A percentile compares a stretch with the other conserved stretches of the same genome.
phyloP scores from a whole-genome alignment of 2,888 invertebrate species.

The Formica aserva region DNA sequence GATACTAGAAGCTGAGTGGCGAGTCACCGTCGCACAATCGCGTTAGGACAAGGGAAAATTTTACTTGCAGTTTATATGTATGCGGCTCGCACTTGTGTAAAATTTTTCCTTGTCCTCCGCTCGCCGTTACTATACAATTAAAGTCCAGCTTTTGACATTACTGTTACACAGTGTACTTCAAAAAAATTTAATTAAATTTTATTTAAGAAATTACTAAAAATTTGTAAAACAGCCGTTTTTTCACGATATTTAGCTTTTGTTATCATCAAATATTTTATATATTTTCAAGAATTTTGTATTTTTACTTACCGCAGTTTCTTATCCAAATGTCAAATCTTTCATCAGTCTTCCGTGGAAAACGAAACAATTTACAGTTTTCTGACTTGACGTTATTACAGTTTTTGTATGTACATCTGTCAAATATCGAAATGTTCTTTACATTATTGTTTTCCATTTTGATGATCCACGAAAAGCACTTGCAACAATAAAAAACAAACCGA shows the following conservation, averaged over 20 bases:
- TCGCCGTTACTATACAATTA: no score
- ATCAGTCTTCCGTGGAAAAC: slow-evolving; percentile 6
- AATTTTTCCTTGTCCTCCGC: no score
- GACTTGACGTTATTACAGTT: no score
- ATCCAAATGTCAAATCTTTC: slow-evolving; percentile 7
- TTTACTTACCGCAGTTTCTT: slow-evolving; percentile 16
- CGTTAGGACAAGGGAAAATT: no score
- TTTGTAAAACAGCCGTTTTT: background rate
- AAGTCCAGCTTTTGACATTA: no score
- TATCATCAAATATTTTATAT: slow-evolving; percentile 9
- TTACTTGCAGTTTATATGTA: no score
- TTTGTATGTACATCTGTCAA: no score
- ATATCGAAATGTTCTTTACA: background rate
- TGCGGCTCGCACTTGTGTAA: no score
- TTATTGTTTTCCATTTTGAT: background rate
- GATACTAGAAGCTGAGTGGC: no score
- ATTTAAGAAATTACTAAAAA: background rate
- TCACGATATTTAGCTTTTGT: background rate
- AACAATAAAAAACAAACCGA: background rate
- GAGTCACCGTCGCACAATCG: no score
- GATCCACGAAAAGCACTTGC: background rate
- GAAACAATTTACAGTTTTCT: slow-evolving; percentile 12
- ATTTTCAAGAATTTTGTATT: background rate
- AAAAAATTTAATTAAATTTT: background rate
- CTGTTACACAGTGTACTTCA: no score